Conservation (phyloP, 2,888 invertebrate species). For the Psylliodes chrysocephalus region DNA sequence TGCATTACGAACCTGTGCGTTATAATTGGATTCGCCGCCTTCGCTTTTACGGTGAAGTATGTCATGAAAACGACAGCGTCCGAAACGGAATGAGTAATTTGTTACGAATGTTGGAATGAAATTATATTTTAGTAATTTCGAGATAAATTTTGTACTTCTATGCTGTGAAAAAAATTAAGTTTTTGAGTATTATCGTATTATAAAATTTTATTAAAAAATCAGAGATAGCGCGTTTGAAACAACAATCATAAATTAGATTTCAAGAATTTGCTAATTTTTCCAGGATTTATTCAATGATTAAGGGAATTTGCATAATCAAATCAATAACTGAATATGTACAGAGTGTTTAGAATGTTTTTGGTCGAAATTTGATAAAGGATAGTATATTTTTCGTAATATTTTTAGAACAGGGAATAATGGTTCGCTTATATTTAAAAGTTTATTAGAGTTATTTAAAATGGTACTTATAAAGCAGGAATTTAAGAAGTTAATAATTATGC, state of each 20-base stretch:
- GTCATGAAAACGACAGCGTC: constrained; percentile 82
- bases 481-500: no score
- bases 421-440: no score
- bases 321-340: no score
- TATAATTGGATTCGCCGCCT: constrained; percentile 88
- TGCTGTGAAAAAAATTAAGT: constrained; percentile 4
- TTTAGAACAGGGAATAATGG: no score
- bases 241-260: background rate
- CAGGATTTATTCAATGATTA: no score
- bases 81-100: constrained; percentile 52
- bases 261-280: background rate
- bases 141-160: background rate
- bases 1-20: constrained; percentile 89
- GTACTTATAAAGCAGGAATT: no score
- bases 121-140: constrained; percentile 2
- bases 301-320: no score
- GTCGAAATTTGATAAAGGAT: no score
- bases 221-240: no score
- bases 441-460: no score
- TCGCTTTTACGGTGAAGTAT: constrained; percentile 93
- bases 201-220: background rate
- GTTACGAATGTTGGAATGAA: background rate
- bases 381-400: no score
- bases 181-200: background rate
- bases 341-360: no score